Conservation (phyloP, 1,140 invertebrate species). For the Ceratosolen solmsi region DNA sequence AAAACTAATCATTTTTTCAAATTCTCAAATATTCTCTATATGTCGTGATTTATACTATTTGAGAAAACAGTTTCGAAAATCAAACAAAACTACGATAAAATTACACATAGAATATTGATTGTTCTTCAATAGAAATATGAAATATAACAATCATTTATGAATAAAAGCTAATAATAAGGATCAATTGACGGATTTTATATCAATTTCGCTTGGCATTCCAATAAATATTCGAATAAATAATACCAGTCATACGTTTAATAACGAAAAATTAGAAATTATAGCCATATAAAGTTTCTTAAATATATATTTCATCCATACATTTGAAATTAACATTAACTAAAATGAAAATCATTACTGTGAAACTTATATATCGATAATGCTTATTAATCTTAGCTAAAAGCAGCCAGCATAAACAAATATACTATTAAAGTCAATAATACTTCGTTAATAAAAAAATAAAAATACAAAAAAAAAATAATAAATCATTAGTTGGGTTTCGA, state of each 20-base stretch:
- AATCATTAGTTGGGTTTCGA: not conserved
- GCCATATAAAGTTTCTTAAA: too few species aligned
- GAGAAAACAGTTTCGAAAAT: not conserved
- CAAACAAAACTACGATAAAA: not conserved
- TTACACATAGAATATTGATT: not conserved
- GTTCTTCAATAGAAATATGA: not conserved
- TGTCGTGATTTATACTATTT: too few species aligned
- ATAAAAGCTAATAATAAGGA: not conserved
- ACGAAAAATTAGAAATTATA: too few species aligned
- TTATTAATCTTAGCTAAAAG: not conserved
- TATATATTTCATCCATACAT: too few species aligned
- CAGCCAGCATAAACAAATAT: not conserved
- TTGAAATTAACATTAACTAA: too few species aligned
- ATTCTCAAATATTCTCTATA: slow-evolving; percentile 1
- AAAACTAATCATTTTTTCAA: not conserved
- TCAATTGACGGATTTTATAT: slow-evolving; percentile 1
- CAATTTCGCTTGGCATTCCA: not conserved
- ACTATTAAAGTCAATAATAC: not conserved
- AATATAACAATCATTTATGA: not conserved
- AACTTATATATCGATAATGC: too few species aligned
- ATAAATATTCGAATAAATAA: too few species aligned
- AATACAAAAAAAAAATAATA: not conserved
- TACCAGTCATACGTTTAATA: too few species aligned
- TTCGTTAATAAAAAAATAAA: not conserved
- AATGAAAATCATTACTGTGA: too few species aligned